These are phyloP conservation scores for Acrossocheilus fasciatus DNA, from an alignment of 2,797 vertebrate genomes.

Conservation along the genomic window DNA sequence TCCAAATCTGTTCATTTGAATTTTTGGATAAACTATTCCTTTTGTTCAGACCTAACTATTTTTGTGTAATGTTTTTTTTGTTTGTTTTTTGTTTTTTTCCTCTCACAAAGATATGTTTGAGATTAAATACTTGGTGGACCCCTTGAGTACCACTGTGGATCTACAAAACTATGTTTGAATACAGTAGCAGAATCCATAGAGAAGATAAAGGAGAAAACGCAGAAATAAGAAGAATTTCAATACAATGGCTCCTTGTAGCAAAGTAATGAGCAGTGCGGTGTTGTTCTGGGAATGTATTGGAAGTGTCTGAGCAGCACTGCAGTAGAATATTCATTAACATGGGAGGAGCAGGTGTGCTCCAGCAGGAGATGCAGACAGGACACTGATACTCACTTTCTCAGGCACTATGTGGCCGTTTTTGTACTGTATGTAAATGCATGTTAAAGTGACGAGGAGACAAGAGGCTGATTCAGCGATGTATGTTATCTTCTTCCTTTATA, in stretches of 20 bases:
- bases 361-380: conserved; percentile 35
- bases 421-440: not conserved
- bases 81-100: too few relatives aligned
- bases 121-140: not conserved
- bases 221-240: not conserved
- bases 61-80: not conserved
- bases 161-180: not conserved
- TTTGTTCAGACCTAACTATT: not conserved
- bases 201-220: not conserved
- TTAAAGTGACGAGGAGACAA: not conserved
- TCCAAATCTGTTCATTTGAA: not conserved
- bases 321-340: conserved; percentile 47
- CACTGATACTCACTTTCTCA: conserved; percentile 13
- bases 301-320: conserved; percentile 29
- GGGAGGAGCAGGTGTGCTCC: conserved; percentile 34
- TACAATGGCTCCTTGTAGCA: not conserved
- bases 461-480: not conserved
- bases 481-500: conserved; percentile 5
- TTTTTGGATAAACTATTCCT: not conserved
- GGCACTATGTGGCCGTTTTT: not conserved
- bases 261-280: conserved; percentile 5
- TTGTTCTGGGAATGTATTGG: conserved; percentile 2
- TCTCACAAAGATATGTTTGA: not conserved
- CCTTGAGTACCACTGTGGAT: not conserved
- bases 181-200: not conserved